Evolutionary conservation across 2,113 vertebrate species (phyloP), one percentile per base, ranked within the genome.

Genomic region (Natator depressus): DNA sequence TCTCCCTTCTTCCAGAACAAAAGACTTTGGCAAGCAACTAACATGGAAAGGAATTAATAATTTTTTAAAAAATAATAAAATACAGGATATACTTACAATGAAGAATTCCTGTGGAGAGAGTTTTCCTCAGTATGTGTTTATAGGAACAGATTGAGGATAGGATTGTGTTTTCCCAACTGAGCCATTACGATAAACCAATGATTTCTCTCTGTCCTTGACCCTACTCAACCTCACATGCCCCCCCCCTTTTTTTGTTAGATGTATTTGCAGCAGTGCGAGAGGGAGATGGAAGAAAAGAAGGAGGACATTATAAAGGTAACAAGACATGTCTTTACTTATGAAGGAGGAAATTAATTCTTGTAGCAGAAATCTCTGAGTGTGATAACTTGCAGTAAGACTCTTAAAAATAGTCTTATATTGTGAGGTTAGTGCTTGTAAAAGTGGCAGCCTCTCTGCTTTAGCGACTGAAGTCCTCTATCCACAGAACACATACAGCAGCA

Each of bases 221-320:
- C 24, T 91, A 29, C 17, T 27, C 31, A 62, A 22, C 4, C n/a
- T 92, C 14, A 79, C 25, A 42, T 42, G 6, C 24, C 4, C 6
- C 78, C 5, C 27, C 27, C 27, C 55, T 24, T 87, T 80, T 53
- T 76, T 12, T 78, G 50, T 75, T 53, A 94, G 59, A 1, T 13
- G 1, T 8, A 2, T 57, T 82, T 92, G 22, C 84, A 55, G 54
- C 3, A 90, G 3, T 25, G 89, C 31, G 24, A 20, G 3, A 91
- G 22, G 31, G 69, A 17, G 5, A 2, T 91, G 53, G 62, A 94
- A 90, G 88, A 95, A 84, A 89, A 3, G 27, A 54, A 42, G 4
- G n/a, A 81, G 24, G 76, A 83, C 11, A 54, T 95, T 50, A 2
- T 17, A 35, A 84, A 97, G 97, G 93, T 97, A 97, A 10, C 3